These are phyloP conservation scores for Trematomus bernacchii DNA, from an alignment of 2,797 vertebrate genomes.

Conservation along the genomic window DNA sequence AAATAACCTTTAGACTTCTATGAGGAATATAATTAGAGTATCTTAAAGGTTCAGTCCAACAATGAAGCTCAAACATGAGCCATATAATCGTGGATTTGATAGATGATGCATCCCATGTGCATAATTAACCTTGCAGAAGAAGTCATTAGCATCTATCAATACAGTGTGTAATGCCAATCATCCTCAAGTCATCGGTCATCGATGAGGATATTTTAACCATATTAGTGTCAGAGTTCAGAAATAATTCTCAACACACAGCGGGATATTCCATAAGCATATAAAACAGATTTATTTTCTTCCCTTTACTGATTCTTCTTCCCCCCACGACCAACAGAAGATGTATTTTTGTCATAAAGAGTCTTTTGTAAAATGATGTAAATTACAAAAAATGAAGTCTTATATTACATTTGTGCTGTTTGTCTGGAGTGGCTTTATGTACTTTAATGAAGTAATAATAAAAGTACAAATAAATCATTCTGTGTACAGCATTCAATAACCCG, in stretches of 20 bases:
- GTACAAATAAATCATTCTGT: neutral
- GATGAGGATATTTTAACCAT: conserved; percentile 17
- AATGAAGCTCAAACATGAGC: neutral
- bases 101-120: conserved; percentile 12
- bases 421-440: neutral
- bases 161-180: conserved; percentile 39
- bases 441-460: neutral
- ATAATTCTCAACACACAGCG: neutral
- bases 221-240: conserved; percentile 19
- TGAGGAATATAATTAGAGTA: neutral
- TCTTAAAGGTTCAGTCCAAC: conserved; percentile 1
- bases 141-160: conserved; percentile 35
- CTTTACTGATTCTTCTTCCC: neutral
- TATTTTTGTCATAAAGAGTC: neutral
- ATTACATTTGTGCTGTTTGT: neutral
- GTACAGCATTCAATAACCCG: neutral
- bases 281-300: neutral
- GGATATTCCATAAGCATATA: neutral
- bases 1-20: neutral
- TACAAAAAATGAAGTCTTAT: neutral
- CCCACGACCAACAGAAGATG: neutral
- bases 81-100: conserved; percentile 18
- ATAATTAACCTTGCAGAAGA: conserved; percentile 53
- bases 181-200: conserved; percentile 16
- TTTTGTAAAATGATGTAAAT: neutral